Percentiles rank a stretch among this genome's conserved stretches.
Conservation (phyloP, 2,113 vertebrate species). For the Marcusenius ussheri region DNA sequence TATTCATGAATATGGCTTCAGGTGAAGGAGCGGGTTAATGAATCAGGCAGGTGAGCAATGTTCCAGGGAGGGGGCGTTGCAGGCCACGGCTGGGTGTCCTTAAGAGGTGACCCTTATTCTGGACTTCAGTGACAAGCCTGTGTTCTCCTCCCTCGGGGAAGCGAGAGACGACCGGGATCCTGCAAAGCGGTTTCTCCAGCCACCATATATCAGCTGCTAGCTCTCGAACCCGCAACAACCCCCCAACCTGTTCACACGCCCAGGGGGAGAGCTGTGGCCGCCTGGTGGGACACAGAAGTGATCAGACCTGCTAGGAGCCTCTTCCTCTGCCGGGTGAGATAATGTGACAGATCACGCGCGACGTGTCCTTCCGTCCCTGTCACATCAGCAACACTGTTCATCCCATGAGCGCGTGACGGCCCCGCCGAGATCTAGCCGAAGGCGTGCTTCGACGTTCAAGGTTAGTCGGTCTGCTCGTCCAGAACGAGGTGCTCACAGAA, state of each 20-base stretch:
- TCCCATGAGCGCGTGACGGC: slow-evolving; percentile 49
- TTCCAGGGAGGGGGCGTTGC: not conserved
- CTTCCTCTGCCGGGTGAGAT: slow-evolving; percentile 34
- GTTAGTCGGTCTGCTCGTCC: not conserved
- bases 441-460: not conserved
- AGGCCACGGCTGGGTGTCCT: not conserved
- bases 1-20: not conserved
- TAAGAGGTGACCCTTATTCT: not conserved
- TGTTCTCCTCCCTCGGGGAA: not conserved
- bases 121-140: not conserved
- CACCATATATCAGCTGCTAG: not conserved
- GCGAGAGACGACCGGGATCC: not conserved
- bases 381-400: slow-evolving; percentile 54
- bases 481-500: not conserved
- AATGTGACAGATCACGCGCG: slow-evolving; percentile 52
- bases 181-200: not conserved
- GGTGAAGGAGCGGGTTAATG: not conserved
- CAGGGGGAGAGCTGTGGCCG: not conserved
- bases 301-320: slow-evolving; percentile 54
- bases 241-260: not conserved
- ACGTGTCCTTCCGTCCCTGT: slow-evolving; percentile 58
- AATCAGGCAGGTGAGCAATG: not conserved
- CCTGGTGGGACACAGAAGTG: slow-evolving; percentile 26
- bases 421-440: slow-evolving; percentile 26
- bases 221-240: not conserved